Evolutionary conservation across 2,797 vertebrate genomes (phyloP).

Genomic region (Semaprochilodus insignis): DNA sequence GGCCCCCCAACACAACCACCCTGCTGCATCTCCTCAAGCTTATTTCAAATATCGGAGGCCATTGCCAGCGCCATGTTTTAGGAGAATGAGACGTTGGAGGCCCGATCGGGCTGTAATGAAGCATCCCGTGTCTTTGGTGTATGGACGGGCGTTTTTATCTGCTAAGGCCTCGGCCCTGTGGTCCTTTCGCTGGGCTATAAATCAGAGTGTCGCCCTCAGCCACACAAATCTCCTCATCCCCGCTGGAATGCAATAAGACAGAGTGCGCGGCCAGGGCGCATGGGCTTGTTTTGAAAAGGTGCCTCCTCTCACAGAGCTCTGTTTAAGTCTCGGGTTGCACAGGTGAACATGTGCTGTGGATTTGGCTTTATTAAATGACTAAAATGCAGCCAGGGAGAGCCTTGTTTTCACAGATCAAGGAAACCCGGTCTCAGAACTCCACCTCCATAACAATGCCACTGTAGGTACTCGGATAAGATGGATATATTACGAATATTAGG

Average conservation of each 20-base stretch:
- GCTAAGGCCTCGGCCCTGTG: slow-evolving; percentile 18
- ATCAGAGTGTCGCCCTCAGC: slow-evolving; percentile 51
- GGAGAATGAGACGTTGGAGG: slow-evolving; percentile 46
- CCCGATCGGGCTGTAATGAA: slow-evolving; percentile 43
- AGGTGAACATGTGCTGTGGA: slow-evolving; percentile 53
- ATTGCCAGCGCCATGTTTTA: slow-evolving; percentile 43
- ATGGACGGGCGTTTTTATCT: slow-evolving; percentile 36
- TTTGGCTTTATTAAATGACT: slow-evolving; percentile 37
- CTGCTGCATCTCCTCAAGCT: slow-evolving; percentile 18
- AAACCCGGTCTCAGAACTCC: slow-evolving; percentile 4
- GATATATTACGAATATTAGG: slow-evolving; percentile 10
- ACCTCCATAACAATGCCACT: slow-evolving; percentile 27
- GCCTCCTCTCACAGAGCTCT: slow-evolving; percentile 26
- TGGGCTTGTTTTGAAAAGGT: slow-evolving; percentile 41
- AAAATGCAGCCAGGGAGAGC: slow-evolving; percentile 16
- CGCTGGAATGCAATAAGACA: slow-evolving; percentile 54
- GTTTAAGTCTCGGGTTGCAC: slow-evolving; percentile 33
- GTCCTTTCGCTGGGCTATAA: slow-evolving; percentile 40
- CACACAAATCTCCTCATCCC: slow-evolving; percentile 55
- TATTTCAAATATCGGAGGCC: slow-evolving; percentile 13
- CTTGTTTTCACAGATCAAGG: slow-evolving; percentile 28
- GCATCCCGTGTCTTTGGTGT: slow-evolving; percentile 48
- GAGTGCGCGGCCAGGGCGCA: slow-evolving; percentile 12
- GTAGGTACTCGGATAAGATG: slow-evolving; percentile 1
- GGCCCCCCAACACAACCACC: neutral